Conservation (phyloP, 2,113 vertebrate genomes). For the Myotis brandtii region DNA sequence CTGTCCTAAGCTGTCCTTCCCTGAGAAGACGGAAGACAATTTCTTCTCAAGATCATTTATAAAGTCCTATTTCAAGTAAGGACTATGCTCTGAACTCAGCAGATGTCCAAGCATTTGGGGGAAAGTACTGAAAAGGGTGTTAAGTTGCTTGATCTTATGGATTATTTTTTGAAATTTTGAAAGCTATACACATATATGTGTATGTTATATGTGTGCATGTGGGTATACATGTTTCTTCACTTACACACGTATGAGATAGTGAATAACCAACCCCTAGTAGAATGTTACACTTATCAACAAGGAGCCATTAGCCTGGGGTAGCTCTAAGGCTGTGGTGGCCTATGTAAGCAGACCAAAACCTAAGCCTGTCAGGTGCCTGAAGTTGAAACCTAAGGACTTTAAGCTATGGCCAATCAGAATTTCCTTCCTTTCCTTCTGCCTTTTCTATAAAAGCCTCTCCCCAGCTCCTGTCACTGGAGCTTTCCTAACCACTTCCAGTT, state of each 20-base stretch:
- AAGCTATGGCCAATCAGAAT: background rate
- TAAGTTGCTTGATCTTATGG: background rate
- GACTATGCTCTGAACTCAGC: background rate
- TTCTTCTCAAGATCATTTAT: background rate
- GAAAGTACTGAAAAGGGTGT: background rate
- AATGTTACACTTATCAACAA: background rate
- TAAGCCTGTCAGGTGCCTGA: background rate
- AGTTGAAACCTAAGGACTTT: background rate
- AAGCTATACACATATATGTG: background rate
- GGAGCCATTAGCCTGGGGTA: background rate
- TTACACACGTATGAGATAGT: background rate
- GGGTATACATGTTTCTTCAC: background rate
- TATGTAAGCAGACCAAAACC: background rate
- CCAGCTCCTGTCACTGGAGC: too few species aligned
- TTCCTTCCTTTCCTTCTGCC: background rate
- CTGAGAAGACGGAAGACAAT: background rate
- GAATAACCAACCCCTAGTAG: background rate
- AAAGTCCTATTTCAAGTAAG: background rate
- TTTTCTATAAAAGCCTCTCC: background rate
- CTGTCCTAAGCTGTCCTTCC: background rate
- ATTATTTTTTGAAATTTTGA: background rate
- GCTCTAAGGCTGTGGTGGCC: too few species aligned
- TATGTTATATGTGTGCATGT: background rate
- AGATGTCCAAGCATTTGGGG: background rate
- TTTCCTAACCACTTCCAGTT: background rate